phyloP scores from a whole-genome alignment of 2,113 vertebrate genomes.

The Cebidichthys violaceus region DNA sequence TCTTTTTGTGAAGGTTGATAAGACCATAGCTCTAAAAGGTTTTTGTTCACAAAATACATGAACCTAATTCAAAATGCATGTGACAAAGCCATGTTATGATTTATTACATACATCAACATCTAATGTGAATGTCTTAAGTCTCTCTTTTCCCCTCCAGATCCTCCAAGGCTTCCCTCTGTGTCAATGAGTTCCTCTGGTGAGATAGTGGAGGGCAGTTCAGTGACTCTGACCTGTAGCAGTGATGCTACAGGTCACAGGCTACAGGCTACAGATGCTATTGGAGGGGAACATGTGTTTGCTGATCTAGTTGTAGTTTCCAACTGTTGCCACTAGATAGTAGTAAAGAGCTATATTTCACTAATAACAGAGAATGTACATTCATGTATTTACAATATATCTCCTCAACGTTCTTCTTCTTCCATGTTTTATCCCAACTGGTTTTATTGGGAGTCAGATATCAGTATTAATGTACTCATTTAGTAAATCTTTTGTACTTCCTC shows the following conservation, averaged over 20 bases:
- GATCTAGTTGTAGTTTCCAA: neutral
- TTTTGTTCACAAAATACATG: no score
- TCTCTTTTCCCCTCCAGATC: neutral
- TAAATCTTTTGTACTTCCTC: neutral
- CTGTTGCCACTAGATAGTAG: neutral
- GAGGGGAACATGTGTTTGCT: neutral
- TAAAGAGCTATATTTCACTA: neutral
- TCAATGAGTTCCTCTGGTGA: constrained; percentile 7
- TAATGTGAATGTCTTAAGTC: no score
- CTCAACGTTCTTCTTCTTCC: neutral
- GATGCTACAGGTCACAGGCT: no score
- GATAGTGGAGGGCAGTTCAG: constrained; percentile 21
- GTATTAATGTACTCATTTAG: neutral
- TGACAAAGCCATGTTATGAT: no score
- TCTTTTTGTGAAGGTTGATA: no score
- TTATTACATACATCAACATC: no score
- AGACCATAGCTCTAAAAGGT: no score
- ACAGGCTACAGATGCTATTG: no score
- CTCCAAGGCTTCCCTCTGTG: constrained; percentile 18
- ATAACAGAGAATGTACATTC: neutral
- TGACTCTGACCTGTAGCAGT: constrained; percentile 31
- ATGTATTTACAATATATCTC: neutral
- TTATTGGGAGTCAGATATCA: neutral
- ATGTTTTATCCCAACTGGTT: neutral
- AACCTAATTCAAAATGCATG: no score